Evolutionary conservation across 64 coral and sea anemone species (phyloP), one percentile per base, ranked within the genome.

Genomic region (Montipora foliosa): DNA sequence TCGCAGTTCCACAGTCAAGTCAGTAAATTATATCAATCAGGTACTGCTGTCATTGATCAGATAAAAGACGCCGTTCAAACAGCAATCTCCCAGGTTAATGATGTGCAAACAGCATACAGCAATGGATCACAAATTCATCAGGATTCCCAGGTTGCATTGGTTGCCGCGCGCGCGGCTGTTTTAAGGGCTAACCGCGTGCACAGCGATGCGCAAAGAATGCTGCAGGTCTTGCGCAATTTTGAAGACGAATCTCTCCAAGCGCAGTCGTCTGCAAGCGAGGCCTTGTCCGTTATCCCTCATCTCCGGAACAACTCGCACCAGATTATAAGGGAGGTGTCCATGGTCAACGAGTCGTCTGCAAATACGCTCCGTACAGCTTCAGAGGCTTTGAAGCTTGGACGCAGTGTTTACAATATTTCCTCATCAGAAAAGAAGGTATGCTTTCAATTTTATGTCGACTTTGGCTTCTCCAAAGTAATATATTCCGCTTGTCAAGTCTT

Each of bases 61-160:
- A 89, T 97, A 15, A 14, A 89, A 77, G 67, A 82, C 15, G 92
- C 95, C 51, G 76, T 97, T 20, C 17, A 83, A 44, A 77, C 83
- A 55, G 78, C 92, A 72, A 19, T 74, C 29, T 66, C 55, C 49
- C 78, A 94, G 89, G 83, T 49, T 51, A 44, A 67, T 9, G 90
- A 68, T 14, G 81, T 91, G 13, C 84, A 22, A 8, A 14, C 7
- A 8, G 88, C 91, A 6, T 51, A 67, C 29, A 50, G 16, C 8
- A 97, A 97, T 61, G 89, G 29, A 12, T 91, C 92, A 44, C 46
- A 57, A 15, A 20, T 48, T 44, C 61, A 44, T 44, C 52, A 87
- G 20, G 20, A 47, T 62, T 64, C 84, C 68, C 81, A 69, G 37
- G 50, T 67, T 69, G 51, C 88, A 79, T 24, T 55, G 3, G 59